These are phyloP conservation scores for Drosophila rellima DNA, from an alignment of 2,888 invertebrate species.

Conservation along the genomic window DNA sequence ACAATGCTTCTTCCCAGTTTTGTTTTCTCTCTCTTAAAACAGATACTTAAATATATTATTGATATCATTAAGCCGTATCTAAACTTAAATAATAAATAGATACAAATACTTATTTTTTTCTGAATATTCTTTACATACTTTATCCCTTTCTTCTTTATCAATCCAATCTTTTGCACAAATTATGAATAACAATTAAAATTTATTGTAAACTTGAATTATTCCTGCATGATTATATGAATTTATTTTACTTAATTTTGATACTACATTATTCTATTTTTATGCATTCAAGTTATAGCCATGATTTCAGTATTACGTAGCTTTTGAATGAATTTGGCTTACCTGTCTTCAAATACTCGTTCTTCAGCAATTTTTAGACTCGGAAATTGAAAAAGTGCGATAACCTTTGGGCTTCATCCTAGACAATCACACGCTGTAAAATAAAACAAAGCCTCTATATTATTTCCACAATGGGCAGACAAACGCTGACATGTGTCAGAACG, in stretches of 20 bases:
- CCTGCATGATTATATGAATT: background rate
- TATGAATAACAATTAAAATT: background rate
- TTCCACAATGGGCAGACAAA: constrained; percentile 65
- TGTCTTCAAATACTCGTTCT: constrained; percentile 8
- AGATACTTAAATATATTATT: background rate
- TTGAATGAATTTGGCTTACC: background rate
- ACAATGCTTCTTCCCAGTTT: background rate
- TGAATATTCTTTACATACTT: background rate
- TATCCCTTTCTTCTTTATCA: background rate
- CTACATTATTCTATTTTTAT: background rate
- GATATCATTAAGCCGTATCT: no score
- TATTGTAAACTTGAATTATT: background rate
- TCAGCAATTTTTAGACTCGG: background rate
- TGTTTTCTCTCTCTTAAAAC: background rate
- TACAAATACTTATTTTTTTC: background rate
- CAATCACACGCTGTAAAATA: constrained; percentile 37
- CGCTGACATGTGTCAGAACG: constrained; percentile 81
- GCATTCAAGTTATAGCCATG: background rate
- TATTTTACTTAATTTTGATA: background rate
- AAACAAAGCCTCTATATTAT: constrained; percentile 43
- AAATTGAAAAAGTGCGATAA: constrained; percentile 52
- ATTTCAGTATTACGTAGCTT: background rate
- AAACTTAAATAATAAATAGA: no score
- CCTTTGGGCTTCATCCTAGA: constrained; percentile 49
- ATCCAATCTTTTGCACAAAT: background rate